Percentiles rank a stretch among this genome's conserved stretches.
Conservation (phyloP, 2,888 invertebrate species). For the Empis livida region DNA sequence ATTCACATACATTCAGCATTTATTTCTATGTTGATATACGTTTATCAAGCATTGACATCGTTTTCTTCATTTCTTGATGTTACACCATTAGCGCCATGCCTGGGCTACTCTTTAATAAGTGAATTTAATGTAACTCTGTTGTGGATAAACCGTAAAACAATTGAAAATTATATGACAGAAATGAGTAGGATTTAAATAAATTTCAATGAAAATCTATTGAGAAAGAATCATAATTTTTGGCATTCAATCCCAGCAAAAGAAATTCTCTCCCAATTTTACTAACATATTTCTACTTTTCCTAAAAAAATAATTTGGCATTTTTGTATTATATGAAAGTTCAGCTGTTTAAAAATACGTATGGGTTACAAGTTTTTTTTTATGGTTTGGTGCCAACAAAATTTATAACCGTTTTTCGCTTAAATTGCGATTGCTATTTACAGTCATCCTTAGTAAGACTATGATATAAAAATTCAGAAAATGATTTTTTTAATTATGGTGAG, state of each 20-base stretch:
- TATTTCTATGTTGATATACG: slow-evolving; percentile 4
- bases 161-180: slow-evolving; percentile 3
- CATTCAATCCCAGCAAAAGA: not conserved
- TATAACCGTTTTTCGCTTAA: too few relatives aligned
- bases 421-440: not conserved
- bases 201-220: not conserved
- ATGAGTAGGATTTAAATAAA: slow-evolving; percentile 3
- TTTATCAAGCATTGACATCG: slow-evolving; percentile 2
- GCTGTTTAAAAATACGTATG: not conserved
- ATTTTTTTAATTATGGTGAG: not conserved
- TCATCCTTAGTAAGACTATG: not conserved
- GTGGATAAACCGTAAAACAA: not conserved
- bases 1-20: not conserved
- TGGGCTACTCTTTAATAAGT: slow-evolving; percentile 6
- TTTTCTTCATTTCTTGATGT: slow-evolving; percentile 6
- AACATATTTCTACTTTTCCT: too few relatives aligned
- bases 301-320: too few relatives aligned
- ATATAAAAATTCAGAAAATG: not conserved
- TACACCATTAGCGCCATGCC: slow-evolving; percentile 9
- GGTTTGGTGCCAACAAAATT: too few relatives aligned
- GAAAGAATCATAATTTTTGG: not conserved
- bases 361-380: not conserved
- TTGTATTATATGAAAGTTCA: too few relatives aligned
- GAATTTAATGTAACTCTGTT: slow-evolving; percentile 6
- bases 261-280: too few relatives aligned